Base-by-base conservation (phyloP, 2,113 vertebrate species). In the Bothrops jararaca region DNA sequence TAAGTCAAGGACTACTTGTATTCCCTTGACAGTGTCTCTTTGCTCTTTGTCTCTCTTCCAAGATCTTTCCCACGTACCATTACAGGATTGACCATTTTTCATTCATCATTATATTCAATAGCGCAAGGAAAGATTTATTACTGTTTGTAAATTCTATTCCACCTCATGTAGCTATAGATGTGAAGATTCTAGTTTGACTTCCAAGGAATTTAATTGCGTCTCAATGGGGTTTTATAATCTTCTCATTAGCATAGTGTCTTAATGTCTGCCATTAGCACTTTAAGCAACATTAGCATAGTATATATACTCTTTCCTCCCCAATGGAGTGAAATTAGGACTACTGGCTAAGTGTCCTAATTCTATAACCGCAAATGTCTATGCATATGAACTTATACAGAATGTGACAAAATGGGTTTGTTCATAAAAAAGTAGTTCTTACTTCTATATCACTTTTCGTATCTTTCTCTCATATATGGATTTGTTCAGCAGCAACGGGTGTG, bases 161-260 rank as follows among this genome's bases (percentile, higher is more conserved):
- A 93, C 92, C 93, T 0, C 0, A 88, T 92, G 95, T 91, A 95
- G 91, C 92, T 94, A 91, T 92, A 92, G 94, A 94, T 95, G 94
- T 7, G n/a, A 95, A 95, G 96, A 95, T 95, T 95, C 88, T 39
- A 93, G 95, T 96, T 97, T 96, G 95, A 95, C 94, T 94, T 20
- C 54, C 24, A 93, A 95, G 93, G 95, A 95, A 57, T 86, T 86
- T 93, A 93, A 93, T 64, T 93, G 89, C 90, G 90, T 86, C 92
- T 86, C 56, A 50, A 86, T 86, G 48, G 89, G 88, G 56, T 58
- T 90, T 90, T 90, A 93, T 90, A 57, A 22, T 86, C 56, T 85
- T 90, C 56, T 92, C 92, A 86, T 90, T 90, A 92, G 58, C 80
- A 89, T 85, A 86, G 88, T 74, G 50, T 88, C n/a, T 74, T 88